Conservation (phyloP, 2,888 invertebrate species). For the Plebejus anna region DNA sequence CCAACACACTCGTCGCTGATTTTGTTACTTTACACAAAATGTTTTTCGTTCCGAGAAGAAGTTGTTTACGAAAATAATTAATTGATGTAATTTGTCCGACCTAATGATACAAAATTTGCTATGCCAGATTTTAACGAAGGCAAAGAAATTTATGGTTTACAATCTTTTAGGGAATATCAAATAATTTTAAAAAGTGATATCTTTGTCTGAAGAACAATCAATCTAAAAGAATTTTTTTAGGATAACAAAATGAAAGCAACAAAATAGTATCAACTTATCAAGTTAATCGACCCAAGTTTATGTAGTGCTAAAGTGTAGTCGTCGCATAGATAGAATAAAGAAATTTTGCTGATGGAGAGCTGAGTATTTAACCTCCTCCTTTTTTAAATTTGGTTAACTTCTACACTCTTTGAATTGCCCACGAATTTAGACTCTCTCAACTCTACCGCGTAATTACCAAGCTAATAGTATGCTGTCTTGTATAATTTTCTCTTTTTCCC, state of each 20-base stretch:
- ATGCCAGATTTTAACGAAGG: not conserved
- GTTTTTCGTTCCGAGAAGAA: not conserved
- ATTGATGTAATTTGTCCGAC: not conserved
- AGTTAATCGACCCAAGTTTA: not conserved
- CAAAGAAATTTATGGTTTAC: not conserved
- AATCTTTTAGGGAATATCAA: not conserved
- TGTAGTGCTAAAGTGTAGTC: too few relatives aligned
- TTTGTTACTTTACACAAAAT: slow-evolving; percentile 13
- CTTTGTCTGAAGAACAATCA: not conserved
- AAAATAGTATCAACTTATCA: not conserved
- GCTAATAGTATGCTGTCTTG: too few relatives aligned
- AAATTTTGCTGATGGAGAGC: too few relatives aligned
- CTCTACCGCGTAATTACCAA: too few relatives aligned
- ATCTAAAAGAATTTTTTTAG: not conserved
- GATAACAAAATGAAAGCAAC: not conserved
- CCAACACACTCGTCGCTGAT: not conserved
- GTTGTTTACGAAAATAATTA: not conserved
- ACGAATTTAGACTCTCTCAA: too few relatives aligned
- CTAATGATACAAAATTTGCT: slow-evolving; percentile 6
- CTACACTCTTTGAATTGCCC: too few relatives aligned
- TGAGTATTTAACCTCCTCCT: too few relatives aligned
- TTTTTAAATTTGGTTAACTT: too few relatives aligned
- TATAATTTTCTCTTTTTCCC: too few relatives aligned
- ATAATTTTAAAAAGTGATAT: too few relatives aligned
- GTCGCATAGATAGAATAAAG: too few relatives aligned